Evolutionary conservation across 2,888 invertebrate species (phyloP), one percentile per base, ranked within the genome.

Genomic region (Stenurella melanura): DNA sequence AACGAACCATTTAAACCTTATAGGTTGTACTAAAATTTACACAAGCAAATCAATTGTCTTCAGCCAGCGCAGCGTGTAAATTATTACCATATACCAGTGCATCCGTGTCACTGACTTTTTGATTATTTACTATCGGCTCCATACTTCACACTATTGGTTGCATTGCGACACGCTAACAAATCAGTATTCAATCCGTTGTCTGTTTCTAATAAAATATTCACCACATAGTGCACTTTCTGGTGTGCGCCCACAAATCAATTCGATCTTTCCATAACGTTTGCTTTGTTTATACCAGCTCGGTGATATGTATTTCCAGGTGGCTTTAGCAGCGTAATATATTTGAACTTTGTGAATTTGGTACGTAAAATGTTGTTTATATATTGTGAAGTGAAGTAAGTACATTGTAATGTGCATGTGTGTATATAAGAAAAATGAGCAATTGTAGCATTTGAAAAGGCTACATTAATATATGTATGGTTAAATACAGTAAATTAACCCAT

Each of bases 131-230:
- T 50, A 50, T n/a, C 50, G n/a, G 50, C 50, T n/a, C 12, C 50
- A 50, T 50, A 50, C 3, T 50, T 50, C 50, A 17, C n/a, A 50
- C 50, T n/a, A 50, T 50, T 50, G 50, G 50, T 50, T 50, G 50
- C n/a, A 50, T 50, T 50, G n/a, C 50, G 50, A n/a, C n/a, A 50
- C 15, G n/a, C 50, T 50, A n/a, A 50, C 50, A 50, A 50, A 50
- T 50, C 50, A 50, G 50, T 50, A 50, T 50, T 50, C 50, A 50
- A 50, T 50, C 50, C 50, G 15, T n/a, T 50, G 50, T 50, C 50
- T 50, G n/a, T n/a, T 50, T 50, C 50, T 50, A 50, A n/a, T 50
- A 50, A 50, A 50, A 50, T 50, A 50, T 50, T 50, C 50, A 50
- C 50, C 50, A n/a, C 50, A n/a, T 50, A 50, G n/a, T 50, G 50